These are phyloP conservation scores for Coendou prehensilis DNA, from an alignment of 2,797 vertebrate genomes.

Conservation along the genomic window DNA sequence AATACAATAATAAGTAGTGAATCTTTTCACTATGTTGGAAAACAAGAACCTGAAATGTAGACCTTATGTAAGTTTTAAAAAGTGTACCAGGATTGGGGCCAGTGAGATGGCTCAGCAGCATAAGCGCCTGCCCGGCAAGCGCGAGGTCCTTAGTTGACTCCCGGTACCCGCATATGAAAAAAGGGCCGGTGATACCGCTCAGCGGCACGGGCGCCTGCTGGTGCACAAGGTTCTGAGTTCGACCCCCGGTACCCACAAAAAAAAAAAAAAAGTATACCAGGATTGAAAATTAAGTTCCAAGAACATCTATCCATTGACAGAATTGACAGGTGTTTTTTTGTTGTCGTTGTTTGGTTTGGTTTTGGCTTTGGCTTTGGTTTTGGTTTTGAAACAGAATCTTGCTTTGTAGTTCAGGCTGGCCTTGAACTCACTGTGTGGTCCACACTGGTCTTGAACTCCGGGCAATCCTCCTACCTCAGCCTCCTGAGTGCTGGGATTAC, in stretches of 20 bases:
- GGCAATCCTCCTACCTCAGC: neutral
- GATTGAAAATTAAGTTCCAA: slow-evolving; percentile 35
- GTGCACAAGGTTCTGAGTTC: too few relatives aligned
- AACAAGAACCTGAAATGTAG: neutral
- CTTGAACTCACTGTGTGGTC: neutral
- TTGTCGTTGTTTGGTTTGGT: neutral
- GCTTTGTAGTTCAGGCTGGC: neutral
- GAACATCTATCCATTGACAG: neutral
- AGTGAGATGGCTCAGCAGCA: too few relatives aligned
- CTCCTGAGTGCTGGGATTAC: neutral
- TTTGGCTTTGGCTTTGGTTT: neutral
- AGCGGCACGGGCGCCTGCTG: too few relatives aligned
- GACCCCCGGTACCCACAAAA: too few relatives aligned
- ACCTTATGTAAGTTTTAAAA: neutral
- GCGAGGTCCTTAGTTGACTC: too few relatives aligned
- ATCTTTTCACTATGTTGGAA: neutral
- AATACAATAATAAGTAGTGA: neutral
- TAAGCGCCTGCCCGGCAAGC: too few relatives aligned
- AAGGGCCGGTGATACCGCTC: too few relatives aligned
- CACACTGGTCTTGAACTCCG: too few relatives aligned
- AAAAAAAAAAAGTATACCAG: neutral
- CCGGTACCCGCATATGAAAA: too few relatives aligned
- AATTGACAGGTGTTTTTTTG: neutral
- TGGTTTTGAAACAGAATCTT: neutral
- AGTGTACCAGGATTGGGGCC: too few relatives aligned